These are phyloP conservation scores for Strix aluco DNA, from an alignment of 2,113 vertebrate species.

Conservation along the genomic window DNA sequence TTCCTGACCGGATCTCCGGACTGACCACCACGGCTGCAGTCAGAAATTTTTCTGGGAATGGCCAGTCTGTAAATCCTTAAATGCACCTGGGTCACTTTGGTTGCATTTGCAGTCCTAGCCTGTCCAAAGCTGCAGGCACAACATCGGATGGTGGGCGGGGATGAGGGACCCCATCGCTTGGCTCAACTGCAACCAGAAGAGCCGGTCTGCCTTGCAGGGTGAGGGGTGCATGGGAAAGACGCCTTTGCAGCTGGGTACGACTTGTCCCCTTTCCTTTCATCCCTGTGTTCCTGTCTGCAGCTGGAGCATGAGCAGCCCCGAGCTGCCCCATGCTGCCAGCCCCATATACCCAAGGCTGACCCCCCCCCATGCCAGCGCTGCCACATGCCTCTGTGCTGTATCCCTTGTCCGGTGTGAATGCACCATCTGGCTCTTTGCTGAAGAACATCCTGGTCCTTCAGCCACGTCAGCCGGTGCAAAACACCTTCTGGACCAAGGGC, in stretches of 20 bases:
- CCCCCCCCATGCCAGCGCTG: background rate
- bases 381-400: rapidly evolving
- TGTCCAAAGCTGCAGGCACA: background rate
- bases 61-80: background rate
- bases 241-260: background rate
- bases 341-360: background rate
- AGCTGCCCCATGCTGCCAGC: background rate
- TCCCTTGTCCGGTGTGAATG: background rate
- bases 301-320: background rate
- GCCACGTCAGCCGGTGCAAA: background rate
- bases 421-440: background rate
- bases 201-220: rapidly evolving
- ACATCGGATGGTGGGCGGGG: background rate
- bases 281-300: background rate
- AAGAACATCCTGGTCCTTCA: background rate
- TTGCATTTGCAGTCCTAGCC: background rate
- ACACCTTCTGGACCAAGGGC: background rate
- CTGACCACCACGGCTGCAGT: background rate
- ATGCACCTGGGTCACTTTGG: background rate
- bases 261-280: background rate
- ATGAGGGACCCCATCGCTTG: background rate
- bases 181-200: background rate
- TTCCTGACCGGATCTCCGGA: background rate
- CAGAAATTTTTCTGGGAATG: background rate
- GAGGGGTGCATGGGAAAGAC: background rate